Base-by-base conservation (phyloP, 2,797 vertebrate genomes). In the Eleutherodactylus coqui region DNA sequence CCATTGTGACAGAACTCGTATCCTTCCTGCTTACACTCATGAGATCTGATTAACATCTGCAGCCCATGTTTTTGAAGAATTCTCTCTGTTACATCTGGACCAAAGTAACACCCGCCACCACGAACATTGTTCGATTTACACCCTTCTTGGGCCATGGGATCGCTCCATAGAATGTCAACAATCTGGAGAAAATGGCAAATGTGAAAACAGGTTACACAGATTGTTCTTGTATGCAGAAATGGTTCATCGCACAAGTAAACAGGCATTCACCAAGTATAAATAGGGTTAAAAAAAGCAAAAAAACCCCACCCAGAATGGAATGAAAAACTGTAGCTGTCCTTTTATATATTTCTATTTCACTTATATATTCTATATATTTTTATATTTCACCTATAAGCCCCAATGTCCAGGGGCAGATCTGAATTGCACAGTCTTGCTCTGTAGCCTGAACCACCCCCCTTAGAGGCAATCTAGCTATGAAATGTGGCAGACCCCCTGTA, bases 11-110 rank as follows among this genome's bases (percentile, higher is more conserved):
- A 97, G 92, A 97, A 97, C 89, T 98, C 97, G 0, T 97, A 98
- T 83, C 97, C 98, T 13, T 98, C 97, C 5, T 96, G 96, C 91
- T 98, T 99, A 93, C 98, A 99, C 91, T 99, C 97, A 0, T 98
- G 97, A 10, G 97, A 99, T 14, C 96, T 96, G 90, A 99, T 98
- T 86, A 99, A 94, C 81, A 98, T 93, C 82, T 95, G 95, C 41
- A 99, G 90, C 75, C 90, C 92, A 93, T 98, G 91, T 86, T 93
- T 96, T 58, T 90, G 89, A 21, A 99, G 94, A 84, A 99, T 91
- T 67, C 91, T 89, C 41, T 93, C 90, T 0, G 97, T 98, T 89
- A 99, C 93, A 0, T 99, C 96, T 0, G 98, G 97, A 0, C 98
- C 97, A 90, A 97, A 99, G 90, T 96, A 99, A 91, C 97, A 98